Conservation (phyloP, 2,113 vertebrate species). For the Lampris megalopsis region DNA sequence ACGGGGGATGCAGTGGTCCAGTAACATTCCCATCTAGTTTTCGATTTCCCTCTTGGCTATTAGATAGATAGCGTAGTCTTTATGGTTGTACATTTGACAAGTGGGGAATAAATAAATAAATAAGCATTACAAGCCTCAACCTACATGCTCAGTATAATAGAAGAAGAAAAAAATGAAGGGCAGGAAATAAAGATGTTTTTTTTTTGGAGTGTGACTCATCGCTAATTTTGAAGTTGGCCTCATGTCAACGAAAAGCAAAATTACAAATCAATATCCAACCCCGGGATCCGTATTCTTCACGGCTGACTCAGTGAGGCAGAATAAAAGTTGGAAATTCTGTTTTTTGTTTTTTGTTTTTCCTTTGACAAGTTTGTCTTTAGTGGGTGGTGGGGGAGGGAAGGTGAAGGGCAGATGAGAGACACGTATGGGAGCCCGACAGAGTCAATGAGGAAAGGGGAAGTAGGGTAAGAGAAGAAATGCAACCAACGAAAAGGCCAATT, state of each 20-base stretch:
- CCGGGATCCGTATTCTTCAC: conserved; percentile 19
- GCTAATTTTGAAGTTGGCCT: conserved; percentile 16
- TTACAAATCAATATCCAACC: conserved; percentile 28
- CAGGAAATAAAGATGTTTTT: conserved; percentile 9
- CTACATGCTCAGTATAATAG: conserved; percentile 12
- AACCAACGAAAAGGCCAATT: neutral
- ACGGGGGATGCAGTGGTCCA: neutral
- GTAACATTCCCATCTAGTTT: too few species aligned
- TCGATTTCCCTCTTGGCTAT: neutral
- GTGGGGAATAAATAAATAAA: neutral
- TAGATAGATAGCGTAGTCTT: too few species aligned
- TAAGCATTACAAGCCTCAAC: neutral
- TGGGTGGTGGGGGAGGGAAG: neutral
- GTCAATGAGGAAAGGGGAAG: conserved; percentile 13
- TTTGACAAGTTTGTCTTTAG: neutral
- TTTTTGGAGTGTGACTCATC: conserved; percentile 39
- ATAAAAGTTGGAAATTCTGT: conserved; percentile 24
- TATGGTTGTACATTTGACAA: neutral
- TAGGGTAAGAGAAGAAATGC: neutral
- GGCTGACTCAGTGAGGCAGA: conserved; percentile 37
- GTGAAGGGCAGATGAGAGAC: conserved; percentile 28
- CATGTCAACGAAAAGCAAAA: neutral
- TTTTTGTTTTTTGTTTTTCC: conserved; percentile 1
- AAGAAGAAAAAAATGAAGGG: neutral
- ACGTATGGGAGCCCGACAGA: conserved; percentile 5